Evolutionary conservation across 2,113 vertebrate species (phyloP).

Genomic region (Ictalurus punctatus): DNA sequence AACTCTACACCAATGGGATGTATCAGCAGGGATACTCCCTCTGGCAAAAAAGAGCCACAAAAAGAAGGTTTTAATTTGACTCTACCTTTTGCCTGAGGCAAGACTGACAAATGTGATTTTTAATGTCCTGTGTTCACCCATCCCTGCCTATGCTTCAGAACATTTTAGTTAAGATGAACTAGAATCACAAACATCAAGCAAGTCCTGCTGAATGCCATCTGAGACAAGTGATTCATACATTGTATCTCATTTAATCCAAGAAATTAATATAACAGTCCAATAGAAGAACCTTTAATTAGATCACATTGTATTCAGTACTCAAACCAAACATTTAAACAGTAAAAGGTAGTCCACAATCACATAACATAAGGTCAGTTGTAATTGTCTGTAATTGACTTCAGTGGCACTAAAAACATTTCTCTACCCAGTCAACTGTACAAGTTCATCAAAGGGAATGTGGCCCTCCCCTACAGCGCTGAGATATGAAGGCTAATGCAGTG

Average conservation of each 20-base stretch:
- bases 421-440: not conserved
- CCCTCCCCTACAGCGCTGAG: not conserved
- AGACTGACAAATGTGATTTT: not conserved
- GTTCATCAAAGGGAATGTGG: not conserved
- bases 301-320: not conserved
- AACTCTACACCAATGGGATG: not conserved
- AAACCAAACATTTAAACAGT: not conserved
- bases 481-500: not conserved
- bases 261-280: not conserved
- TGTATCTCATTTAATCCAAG: not conserved
- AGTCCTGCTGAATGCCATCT: not conserved
- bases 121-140: not conserved
- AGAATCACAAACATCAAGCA: not conserved
- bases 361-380: not conserved
- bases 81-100: not conserved
- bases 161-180: not conserved
- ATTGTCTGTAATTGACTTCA: not conserved
- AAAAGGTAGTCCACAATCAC: not conserved
- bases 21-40: not conserved
- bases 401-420: not conserved
- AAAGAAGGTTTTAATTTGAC: not conserved
- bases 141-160: not conserved
- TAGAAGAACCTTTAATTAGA: not conserved
- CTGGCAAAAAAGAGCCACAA: not conserved
- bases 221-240: not conserved